A percentile compares a stretch with the other conserved stretches of the same genome.
Conservation (phyloP, 2,888 invertebrate genomes). For the Empis stercorea region DNA sequence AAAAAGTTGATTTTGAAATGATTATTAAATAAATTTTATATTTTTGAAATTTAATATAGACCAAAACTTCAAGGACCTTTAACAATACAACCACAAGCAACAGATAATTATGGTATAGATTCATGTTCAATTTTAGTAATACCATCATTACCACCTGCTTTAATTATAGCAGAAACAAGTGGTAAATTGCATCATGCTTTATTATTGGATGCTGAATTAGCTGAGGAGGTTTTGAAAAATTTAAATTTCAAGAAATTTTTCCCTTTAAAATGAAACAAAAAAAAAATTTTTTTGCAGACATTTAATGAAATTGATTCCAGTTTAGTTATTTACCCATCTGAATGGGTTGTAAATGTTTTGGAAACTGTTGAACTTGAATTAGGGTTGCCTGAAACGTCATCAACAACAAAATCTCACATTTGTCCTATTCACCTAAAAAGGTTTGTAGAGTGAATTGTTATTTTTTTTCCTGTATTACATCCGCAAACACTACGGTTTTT, state of each 20-base stretch:
- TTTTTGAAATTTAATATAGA: no score
- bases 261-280: no score
- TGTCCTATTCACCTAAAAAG: constrained; percentile 53
- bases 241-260: neutral
- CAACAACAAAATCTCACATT: constrained; percentile 37
- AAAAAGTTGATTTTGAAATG: no score
- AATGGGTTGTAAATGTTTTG: constrained; percentile 59
- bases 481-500: neutral
- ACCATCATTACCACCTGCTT: constrained; percentile 52
- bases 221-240: constrained; percentile 26
- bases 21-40: no score
- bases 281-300: constrained; percentile 26
- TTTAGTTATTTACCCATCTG: constrained; percentile 27
- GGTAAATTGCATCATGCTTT: constrained; percentile 76
- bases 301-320: constrained; percentile 27
- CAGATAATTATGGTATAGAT: constrained; percentile 76
- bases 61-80: constrained; percentile 58
- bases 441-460: constrained; percentile 23
- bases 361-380: constrained; percentile 77
- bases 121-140: constrained; percentile 71
- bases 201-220: constrained; percentile 43
- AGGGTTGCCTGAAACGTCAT: constrained; percentile 38
- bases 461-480: neutral
- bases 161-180: constrained; percentile 68
- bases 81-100: constrained; percentile 62